phyloP scores from a whole-genome alignment of 2,797 vertebrate species.

The Syncerus caffer region DNA sequence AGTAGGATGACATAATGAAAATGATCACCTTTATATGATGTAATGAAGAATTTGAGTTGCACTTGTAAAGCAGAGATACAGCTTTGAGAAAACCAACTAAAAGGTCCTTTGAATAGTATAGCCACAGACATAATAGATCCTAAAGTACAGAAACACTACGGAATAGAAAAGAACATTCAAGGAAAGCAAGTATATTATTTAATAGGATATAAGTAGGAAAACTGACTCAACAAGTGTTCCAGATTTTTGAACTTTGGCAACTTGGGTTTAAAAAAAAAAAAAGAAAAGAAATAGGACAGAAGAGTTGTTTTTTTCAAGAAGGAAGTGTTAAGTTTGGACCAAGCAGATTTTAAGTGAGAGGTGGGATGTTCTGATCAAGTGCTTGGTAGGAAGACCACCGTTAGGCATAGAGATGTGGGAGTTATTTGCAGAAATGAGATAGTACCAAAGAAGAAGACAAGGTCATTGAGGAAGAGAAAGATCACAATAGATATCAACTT shows the following conservation, averaged over 20 bases:
- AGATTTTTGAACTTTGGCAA: conserved; percentile 8
- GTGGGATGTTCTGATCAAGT: neutral
- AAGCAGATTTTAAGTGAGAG: neutral
- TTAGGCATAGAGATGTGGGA: neutral
- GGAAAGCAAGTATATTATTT: neutral
- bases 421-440: neutral
- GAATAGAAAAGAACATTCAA: neutral
- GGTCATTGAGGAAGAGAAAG: neutral
- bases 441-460: neutral
- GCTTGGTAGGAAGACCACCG: neutral
- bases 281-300: neutral
- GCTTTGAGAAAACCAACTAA: neutral
- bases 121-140: neutral
- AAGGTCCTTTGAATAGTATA: neutral
- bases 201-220: neutral
- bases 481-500: neutral
- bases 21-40: neutral
- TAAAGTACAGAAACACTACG: neutral
- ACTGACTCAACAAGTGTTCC: neutral
- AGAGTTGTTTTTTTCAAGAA: neutral
- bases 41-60: neutral
- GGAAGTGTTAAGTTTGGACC: neutral
- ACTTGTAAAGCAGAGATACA: neutral
- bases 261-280: neutral
- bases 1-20: neutral